These are phyloP conservation scores for Lampris incognitus DNA, from an alignment of 2,113 vertebrate genomes.

Conservation along the genomic window DNA sequence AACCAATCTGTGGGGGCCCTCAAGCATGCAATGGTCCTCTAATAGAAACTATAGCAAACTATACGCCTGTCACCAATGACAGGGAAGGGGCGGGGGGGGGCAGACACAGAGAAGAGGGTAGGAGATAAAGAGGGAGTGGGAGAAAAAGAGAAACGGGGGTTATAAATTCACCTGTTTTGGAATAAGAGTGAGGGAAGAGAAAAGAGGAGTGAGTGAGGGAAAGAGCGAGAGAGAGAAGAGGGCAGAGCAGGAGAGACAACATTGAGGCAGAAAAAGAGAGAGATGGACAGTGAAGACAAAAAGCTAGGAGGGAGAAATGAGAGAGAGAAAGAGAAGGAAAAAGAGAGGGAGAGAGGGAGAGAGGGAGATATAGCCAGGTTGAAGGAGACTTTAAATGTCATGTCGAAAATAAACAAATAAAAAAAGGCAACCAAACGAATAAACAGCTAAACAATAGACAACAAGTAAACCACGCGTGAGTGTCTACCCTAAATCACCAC, in stretches of 20 bases:
- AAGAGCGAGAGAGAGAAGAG: neutral
- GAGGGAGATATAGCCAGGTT: constrained; percentile 56
- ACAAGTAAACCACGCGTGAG: constrained; percentile 66
- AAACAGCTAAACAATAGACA: constrained; percentile 74
- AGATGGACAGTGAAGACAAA: neutral
- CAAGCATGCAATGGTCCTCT: constrained; percentile 86
- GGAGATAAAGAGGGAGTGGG: constrained; percentile 11
- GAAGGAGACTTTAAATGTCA: constrained; percentile 68
- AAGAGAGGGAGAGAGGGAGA: neutral
- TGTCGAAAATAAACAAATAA: constrained; percentile 52
- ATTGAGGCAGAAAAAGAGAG: neutral
- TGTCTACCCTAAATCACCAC: constrained; percentile 74
- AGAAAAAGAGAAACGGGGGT: constrained; percentile 44
- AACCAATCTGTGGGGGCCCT: constrained; percentile 87
- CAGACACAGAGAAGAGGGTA: neutral
- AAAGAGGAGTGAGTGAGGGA: neutral
- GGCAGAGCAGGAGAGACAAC: neutral
- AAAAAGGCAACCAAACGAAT: constrained; percentile 43
- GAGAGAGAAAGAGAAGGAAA: neutral
- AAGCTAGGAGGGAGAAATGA: neutral
- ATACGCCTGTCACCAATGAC: constrained; percentile 78
- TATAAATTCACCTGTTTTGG: constrained; percentile 1
- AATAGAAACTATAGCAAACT: constrained; percentile 87
- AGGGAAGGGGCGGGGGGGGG: constrained; percentile 30
- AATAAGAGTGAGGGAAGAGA: constrained; percentile 6